phyloP scores from a whole-genome alignment of 23 tunicate species.

The Ascidia mentula region DNA sequence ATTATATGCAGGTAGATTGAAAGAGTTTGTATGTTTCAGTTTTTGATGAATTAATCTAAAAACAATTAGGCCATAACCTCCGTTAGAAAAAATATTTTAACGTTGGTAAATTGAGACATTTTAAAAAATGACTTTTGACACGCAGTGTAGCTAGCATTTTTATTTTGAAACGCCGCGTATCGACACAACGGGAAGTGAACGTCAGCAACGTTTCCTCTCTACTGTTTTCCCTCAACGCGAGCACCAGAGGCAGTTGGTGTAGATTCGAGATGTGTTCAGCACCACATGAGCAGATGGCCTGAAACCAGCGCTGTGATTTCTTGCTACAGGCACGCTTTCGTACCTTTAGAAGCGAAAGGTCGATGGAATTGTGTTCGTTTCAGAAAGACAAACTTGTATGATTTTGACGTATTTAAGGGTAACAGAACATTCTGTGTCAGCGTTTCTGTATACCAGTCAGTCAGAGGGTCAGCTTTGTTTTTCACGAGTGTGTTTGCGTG shows the following conservation, averaged over 20 bases:
- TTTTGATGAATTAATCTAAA: too few species aligned
- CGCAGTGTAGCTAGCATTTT: background rate
- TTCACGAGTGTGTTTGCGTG: too few species aligned
- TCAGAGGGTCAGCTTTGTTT: too few species aligned
- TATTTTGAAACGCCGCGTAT: constrained; percentile 6
- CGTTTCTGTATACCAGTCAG: too few species aligned
- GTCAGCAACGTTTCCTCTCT: background rate
- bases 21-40: too few species aligned
- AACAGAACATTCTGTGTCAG: too few species aligned
- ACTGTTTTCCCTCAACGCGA: background rate
- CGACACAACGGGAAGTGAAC: constrained; percentile 3
- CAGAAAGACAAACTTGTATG: background rate
- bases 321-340: background rate
- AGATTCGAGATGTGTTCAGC: background rate
- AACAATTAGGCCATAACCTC: too few species aligned
- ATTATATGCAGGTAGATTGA: too few species aligned
- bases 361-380: background rate
- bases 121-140: background rate
- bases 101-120: too few species aligned
- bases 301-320: background rate
- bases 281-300: background rate
- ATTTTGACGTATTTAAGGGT: background rate
- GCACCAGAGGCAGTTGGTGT: background rate
- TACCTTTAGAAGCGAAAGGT: background rate
- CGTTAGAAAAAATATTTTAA: too few species aligned